Evolutionary conservation across 2,888 invertebrate genomes (phyloP).

Genomic region (Drosophila sordidula): DNA sequence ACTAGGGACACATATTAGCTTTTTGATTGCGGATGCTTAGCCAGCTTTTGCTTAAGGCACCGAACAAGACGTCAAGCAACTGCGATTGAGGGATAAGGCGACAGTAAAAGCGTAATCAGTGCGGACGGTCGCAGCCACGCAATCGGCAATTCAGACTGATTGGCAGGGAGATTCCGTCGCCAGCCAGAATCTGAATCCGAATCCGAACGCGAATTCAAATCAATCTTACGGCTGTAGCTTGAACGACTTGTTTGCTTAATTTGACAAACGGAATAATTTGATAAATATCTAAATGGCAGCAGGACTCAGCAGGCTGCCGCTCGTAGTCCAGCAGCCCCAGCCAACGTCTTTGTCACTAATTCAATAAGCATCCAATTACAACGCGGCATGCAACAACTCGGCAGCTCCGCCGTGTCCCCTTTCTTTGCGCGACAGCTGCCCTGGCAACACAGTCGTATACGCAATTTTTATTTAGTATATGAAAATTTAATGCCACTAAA

Average conservation of each 20-base stretch:
- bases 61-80: neutral
- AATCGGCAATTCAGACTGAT: conserved; percentile 3
- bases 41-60: no score
- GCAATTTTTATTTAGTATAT: conserved; percentile 65
- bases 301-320: conserved; percentile 51
- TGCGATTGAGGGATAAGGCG: conserved; percentile 21
- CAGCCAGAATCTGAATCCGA: conserved; percentile 5
- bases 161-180: conserved; percentile 30
- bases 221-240: conserved; percentile 59
- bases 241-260: conserved; percentile 75
- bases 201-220: conserved; percentile 56
- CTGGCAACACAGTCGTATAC: conserved; percentile 37
- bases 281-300: conserved; percentile 76
- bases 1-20: no score
- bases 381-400: conserved; percentile 45
- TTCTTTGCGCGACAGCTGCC: neutral
- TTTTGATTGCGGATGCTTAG: no score
- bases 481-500: conserved; percentile 66
- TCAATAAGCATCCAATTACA: conserved; percentile 81
- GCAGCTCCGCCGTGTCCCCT: conserved; percentile 6
- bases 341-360: conserved; percentile 67
- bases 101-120: conserved; percentile 54
- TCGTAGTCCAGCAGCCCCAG: neutral
- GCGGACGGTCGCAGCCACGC: conserved; percentile 19
- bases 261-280: conserved; percentile 81